phyloP scores from a whole-genome alignment of 2,113 vertebrate genomes.

The Protobothrops mucrosquamatus region DNA sequence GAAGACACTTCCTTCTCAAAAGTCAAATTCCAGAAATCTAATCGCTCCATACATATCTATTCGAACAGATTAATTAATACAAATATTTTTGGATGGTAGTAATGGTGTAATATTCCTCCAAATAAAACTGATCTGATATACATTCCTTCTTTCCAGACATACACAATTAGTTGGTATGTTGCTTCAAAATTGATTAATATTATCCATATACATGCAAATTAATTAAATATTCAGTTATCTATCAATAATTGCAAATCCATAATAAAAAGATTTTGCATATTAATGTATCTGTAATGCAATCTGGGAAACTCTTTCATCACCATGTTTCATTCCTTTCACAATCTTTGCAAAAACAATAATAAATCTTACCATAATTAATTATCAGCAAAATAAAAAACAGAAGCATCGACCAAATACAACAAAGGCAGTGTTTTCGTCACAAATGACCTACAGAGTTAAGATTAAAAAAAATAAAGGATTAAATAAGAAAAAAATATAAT shows the following conservation, averaged over 20 bases:
- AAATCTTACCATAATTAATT: background rate
- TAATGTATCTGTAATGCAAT: slow-evolving; percentile 34
- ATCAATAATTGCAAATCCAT: slow-evolving; percentile 28
- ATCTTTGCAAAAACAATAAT: slow-evolving; percentile 32
- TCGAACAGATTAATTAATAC: background rate
- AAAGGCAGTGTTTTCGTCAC: background rate
- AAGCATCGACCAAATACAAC: background rate
- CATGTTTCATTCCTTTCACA: slow-evolving; percentile 13
- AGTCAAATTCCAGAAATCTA: background rate
- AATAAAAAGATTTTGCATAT: slow-evolving; percentile 42
- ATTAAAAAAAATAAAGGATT: background rate
- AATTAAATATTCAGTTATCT: slow-evolving; percentile 49
- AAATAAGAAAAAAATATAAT: background rate
- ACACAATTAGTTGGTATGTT: background rate
- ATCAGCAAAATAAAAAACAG: background rate
- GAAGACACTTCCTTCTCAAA: background rate
- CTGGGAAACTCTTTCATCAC: background rate
- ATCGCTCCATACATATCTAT: background rate
- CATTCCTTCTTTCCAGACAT: background rate
- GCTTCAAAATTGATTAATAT: slow-evolving; percentile 35
- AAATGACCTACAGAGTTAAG: background rate
- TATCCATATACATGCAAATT: slow-evolving; percentile 44
- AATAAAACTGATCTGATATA: background rate
- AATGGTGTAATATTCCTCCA: background rate
- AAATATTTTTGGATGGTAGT: background rate